Base-by-base conservation (phyloP, 2,888 invertebrate species). In the Synergus itoensis region DNA sequence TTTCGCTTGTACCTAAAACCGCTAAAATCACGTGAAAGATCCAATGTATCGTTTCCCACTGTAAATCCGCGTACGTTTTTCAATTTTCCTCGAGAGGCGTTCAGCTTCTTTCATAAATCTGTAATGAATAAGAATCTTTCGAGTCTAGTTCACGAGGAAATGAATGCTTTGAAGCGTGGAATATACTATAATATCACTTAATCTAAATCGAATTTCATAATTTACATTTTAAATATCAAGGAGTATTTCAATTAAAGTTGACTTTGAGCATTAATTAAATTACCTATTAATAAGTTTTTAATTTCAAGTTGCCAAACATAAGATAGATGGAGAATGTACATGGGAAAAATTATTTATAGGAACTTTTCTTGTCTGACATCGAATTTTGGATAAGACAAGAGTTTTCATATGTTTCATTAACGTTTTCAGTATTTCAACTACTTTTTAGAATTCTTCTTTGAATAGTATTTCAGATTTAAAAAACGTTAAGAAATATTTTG, bases 31-130 rank as follows among this genome's bases (percentile, higher is more conserved):
- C 73, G 16, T 53, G 53, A 53, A 73, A 36, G 73, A 53, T 73
- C 73, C 28, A 48, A 69, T 69, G 69, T 69, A 45, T 69, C 69
- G 28, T 69, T 69, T 67, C 28, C 28, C n/a, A n/a, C 73, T 73
- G 48, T 36, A 53, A 73, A 73, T 73, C 36, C 73, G n/a, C 28
- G 28, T 53, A 73, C 73, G 53, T 53, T 53, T 73, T 73, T 73
- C 73, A 73, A 53, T 73, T 53, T 36, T 40, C 53, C 1, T 16
- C 53, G n/a, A 53, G 48, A 53, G 69, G 53, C 36, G 8, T 73
- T 53, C 36, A 48, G 4, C 18, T n/a, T 12, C 21, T 43, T 67
- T 67, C 40, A 45, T 67, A 45, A 67, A 67, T 67, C 43, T 67
- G 2, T 67, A 67, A 28, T 73, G 73, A 73, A 53, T 53, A 36